A percentile compares a stretch with the other conserved stretches of the same genome.
Conservation (phyloP, 2,113 vertebrate genomes). For the Ahaetulla prasina region DNA sequence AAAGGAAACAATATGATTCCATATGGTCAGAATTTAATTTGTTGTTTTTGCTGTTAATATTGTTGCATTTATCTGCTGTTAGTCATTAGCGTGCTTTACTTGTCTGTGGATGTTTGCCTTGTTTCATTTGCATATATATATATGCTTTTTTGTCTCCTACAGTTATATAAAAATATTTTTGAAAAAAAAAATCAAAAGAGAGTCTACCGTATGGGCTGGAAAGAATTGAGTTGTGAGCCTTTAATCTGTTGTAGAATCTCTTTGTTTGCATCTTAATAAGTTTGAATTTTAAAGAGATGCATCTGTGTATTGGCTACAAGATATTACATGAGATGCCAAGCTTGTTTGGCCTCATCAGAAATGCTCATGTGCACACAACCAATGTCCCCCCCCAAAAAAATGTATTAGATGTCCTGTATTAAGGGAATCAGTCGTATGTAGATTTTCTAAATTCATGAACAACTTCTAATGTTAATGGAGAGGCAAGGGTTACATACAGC, state of each 20-base stretch:
- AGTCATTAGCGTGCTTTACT: background rate
- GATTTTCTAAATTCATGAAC: background rate
- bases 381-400: background rate
- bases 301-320: background rate
- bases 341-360: background rate
- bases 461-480: background rate
- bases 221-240: background rate
- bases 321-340: background rate
- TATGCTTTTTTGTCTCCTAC: background rate
- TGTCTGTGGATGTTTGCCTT: background rate
- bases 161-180: background rate
- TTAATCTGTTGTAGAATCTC: background rate
- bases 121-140: background rate
- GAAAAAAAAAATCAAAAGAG: background rate
- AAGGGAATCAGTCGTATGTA: background rate
- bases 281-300: background rate
- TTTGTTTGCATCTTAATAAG: background rate
- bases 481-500: background rate
- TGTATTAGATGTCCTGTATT: background rate
- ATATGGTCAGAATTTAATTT: background rate
- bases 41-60: background rate
- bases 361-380: background rate
- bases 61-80: background rate
- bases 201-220: background rate
- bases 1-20: background rate